Conservation (phyloP, 2,797 vertebrate species). For the Siniperca undulata region DNA sequence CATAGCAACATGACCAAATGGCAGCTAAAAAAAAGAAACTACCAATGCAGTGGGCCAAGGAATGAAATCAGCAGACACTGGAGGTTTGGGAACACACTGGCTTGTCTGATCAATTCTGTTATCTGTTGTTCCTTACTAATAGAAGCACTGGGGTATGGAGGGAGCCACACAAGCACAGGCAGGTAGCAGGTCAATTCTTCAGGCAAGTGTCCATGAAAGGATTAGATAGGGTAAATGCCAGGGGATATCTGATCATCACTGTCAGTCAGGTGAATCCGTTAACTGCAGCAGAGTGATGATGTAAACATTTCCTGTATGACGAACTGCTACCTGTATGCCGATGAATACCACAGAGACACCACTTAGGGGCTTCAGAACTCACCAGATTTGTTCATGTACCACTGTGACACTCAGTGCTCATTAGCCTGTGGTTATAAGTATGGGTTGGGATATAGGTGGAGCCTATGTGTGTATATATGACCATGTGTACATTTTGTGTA, state of each 20-base stretch:
- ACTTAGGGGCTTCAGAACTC: too few relatives aligned
- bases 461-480: too few relatives aligned
- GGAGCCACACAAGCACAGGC: background rate
- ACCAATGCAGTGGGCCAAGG: background rate
- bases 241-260: background rate
- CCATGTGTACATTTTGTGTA: too few relatives aligned
- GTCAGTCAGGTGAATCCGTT: constrained; percentile 3
- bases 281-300: background rate
- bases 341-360: too few relatives aligned
- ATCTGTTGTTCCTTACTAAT: constrained; percentile 22
- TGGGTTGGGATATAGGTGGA: too few relatives aligned
- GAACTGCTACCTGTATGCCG: too few relatives aligned
- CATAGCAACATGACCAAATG: background rate
- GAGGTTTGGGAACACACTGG: constrained; percentile 4
- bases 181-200: constrained; percentile 5
- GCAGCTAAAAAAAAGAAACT: background rate
- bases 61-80: background rate
- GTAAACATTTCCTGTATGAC: background rate
- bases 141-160: constrained; percentile 14
- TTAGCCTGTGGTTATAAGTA: too few relatives aligned
- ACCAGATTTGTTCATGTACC: too few relatives aligned
- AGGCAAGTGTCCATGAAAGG: constrained; percentile 1
- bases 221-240: background rate
- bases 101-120: constrained; percentile 27
- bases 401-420: too few relatives aligned